Evolutionary conservation across 1,140 invertebrate genomes (phyloP).

Genomic region (Drosophila novamexicana): DNA sequence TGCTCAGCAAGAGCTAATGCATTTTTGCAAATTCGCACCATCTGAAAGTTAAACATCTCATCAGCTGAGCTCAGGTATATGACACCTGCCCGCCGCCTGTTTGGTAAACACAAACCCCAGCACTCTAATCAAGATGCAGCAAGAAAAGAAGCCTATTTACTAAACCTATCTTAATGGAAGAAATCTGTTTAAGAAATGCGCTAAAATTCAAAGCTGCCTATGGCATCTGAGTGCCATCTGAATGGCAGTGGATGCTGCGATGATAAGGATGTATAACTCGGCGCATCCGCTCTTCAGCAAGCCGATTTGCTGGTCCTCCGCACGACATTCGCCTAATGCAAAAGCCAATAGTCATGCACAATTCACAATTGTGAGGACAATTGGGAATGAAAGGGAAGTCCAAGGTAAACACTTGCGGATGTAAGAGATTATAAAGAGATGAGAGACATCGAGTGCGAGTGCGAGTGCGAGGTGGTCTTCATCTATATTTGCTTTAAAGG

Average conservation of each 20-base stretch:
- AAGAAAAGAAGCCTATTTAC: conserved; percentile 18
- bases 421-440: conserved; percentile 59
- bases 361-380: conserved; percentile 60
- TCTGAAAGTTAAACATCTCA: conserved; percentile 51
- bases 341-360: conserved; percentile 79
- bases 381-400: conserved; percentile 67
- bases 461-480: conserved; percentile 23
- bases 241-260: background rate
- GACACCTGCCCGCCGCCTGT: conserved; percentile 22
- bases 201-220: conserved; percentile 28
- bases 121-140: conserved; percentile 40
- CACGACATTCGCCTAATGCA: conserved; percentile 56
- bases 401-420: conserved; percentile 80
- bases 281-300: conserved; percentile 31
- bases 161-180: conserved; percentile 8
- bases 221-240: background rate
- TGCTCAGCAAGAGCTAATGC: conserved; percentile 12
- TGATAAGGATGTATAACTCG: background rate
- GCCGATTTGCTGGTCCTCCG: conserved; percentile 37
- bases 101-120: conserved; percentile 33
- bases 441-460: background rate
- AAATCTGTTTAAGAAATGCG: conserved; percentile 42
- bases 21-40: conserved; percentile 38
- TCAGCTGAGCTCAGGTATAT: conserved; percentile 21
- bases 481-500: conserved; percentile 74